Evolutionary conservation across 2,888 invertebrate species (phyloP).

Genomic region (Brenthis hecate): DNA sequence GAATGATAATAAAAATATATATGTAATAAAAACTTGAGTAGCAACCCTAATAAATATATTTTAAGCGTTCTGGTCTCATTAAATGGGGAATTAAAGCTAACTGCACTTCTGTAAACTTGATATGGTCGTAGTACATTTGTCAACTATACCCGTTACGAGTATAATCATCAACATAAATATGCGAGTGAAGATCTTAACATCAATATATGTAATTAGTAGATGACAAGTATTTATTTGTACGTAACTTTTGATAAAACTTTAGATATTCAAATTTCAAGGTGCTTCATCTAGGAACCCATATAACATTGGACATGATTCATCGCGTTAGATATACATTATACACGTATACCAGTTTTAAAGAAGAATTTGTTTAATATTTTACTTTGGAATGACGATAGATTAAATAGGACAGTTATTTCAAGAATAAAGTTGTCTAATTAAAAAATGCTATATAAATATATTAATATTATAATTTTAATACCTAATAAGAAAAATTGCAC

Average conservation of each 20-base stretch:
- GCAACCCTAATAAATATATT: slow-evolving; percentile 5
- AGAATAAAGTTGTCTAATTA: too few species aligned
- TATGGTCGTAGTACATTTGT: background rate
- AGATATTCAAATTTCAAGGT: background rate
- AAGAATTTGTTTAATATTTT: too few species aligned
- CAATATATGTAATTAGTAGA: too few species aligned
- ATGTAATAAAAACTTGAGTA: background rate
- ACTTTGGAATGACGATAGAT: too few species aligned
- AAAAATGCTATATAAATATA: too few species aligned
- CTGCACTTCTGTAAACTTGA: slow-evolving; percentile 12
- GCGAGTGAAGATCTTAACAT: background rate
- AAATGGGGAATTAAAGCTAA: slow-evolving; percentile 21
- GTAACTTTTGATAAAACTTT: background rate
- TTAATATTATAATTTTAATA: too few species aligned
- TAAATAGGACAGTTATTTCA: too few species aligned
- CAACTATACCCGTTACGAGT: background rate
- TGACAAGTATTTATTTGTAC: background rate
- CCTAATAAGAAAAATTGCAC: too few species aligned
- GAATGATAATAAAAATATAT: background rate
- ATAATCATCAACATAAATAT: background rate
- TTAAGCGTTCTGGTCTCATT: slow-evolving; percentile 19
- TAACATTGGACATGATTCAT: slow-evolving; percentile 1
- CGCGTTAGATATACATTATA: background rate
- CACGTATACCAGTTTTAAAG: background rate
- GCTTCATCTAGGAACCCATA: slow-evolving; percentile 10